These are phyloP conservation scores for Turritopsis rubra DNA, from an alignment of 30 jellyfish, hydroid and myxozoan species.

Conservation along the genomic window DNA sequence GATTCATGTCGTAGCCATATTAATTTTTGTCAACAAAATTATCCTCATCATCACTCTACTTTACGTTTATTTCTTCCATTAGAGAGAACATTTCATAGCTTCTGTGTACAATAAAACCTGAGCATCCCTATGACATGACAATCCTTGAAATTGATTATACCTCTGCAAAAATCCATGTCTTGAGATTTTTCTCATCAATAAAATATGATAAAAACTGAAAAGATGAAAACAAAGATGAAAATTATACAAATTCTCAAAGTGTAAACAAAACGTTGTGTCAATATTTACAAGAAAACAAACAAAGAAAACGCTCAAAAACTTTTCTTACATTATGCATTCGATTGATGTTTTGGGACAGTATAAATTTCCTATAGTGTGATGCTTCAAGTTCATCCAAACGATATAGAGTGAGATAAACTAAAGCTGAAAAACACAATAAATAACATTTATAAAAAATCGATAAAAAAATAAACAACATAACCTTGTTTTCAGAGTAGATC, in stretches of 20 bases:
- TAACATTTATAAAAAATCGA: too few relatives aligned
- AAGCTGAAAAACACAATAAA: slow-evolving; percentile 33
- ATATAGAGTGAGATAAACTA: slow-evolving; percentile 49
- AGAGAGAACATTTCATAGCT: too few relatives aligned
- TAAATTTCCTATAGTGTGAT: slow-evolving; percentile 57
- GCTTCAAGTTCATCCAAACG: slow-evolving; percentile 78
- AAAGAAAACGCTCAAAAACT: too few relatives aligned
- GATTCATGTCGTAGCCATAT: too few relatives aligned
- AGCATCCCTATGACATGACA: not conserved
- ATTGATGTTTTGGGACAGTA: slow-evolving; percentile 50
- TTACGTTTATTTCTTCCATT: too few relatives aligned
- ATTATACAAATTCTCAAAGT: not conserved
- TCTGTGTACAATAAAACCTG: too few relatives aligned
- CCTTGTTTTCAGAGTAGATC: too few relatives aligned
- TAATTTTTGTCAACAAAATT: too few relatives aligned
- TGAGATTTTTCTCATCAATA: slow-evolving; percentile 47
- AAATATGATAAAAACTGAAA: slow-evolving; percentile 50
- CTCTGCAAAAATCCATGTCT: slow-evolving; percentile 73
- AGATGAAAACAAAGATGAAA: not conserved
- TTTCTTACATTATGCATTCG: slow-evolving; percentile 52
- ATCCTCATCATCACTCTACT: too few relatives aligned
- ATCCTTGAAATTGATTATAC: slow-evolving; percentile 24
- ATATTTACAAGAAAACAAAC: too few relatives aligned
- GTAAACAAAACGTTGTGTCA: too few relatives aligned
- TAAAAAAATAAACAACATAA: too few relatives aligned